These are phyloP conservation scores for Cacatua alba DNA, from an alignment of 2,113 vertebrate genomes.

Conservation along the genomic window DNA sequence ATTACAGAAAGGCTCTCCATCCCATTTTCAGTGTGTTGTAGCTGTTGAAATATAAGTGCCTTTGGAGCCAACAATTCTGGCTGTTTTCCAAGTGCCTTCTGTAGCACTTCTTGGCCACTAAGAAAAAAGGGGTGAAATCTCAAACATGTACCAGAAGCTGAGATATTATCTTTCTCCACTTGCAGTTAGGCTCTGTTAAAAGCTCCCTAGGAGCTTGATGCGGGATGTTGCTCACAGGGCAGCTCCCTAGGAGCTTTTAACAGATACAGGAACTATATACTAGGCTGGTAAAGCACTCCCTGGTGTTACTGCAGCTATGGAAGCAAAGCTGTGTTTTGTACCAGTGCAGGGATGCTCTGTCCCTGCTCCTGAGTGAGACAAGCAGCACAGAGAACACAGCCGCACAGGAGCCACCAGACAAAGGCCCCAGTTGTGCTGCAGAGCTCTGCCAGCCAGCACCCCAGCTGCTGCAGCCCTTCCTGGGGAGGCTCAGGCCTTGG, in stretches of 20 bases:
- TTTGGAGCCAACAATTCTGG: no score
- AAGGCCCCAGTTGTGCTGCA: background rate
- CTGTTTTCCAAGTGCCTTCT: no score
- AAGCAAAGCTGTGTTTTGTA: slow-evolving; percentile 39
- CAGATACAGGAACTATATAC: slow-evolving; percentile 41
- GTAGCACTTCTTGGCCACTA: no score
- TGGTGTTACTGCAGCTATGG: slow-evolving; percentile 26
- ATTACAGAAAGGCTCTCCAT: no score
- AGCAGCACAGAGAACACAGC: background rate
- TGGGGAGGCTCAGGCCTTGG: background rate
- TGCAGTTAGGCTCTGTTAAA: no score
- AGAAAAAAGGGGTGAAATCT: no score
- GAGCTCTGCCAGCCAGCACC: background rate
- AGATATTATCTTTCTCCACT: no score
- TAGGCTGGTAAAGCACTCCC: slow-evolving; percentile 37
- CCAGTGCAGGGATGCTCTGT: background rate
- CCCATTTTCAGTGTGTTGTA: no score
- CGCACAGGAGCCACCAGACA: background rate
- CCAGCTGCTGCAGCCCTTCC: background rate
- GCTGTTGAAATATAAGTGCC: no score
- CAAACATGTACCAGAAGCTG: no score
- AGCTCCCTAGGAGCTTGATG: no score
- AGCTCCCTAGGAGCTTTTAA: slow-evolving; percentile 57
- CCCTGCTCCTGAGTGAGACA: background rate
- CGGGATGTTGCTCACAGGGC: no score